Evolutionary conservation across 2,888 invertebrate genomes (phyloP), one percentile per base, ranked within the genome.

Genomic region (Thalpophila matura): DNA sequence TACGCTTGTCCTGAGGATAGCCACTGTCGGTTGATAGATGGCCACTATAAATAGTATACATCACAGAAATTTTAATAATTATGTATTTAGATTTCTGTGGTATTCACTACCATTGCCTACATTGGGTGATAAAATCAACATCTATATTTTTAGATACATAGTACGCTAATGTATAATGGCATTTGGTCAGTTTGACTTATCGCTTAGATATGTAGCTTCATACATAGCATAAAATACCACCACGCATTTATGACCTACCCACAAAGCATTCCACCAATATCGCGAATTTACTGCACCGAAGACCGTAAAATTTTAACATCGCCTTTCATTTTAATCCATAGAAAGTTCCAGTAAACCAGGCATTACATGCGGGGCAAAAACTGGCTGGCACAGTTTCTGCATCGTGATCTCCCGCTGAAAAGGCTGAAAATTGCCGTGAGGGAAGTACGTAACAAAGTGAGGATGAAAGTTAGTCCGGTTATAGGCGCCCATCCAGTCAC

Each of bases 381-480:
- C 59, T 74, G 65, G 61, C 37, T 55, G 65, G 56, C 63, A 61
- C 57, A 79, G 73, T 84, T 87, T 87, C 87, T 83, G 81, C 82
- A 78, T 82, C 82, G 77, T 79, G 87, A 87, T 87, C 85, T 79
- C 73, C 40, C 74, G 76, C 49, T 79, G 82, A 86, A 88, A 88
- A 86, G 82, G 85, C 85, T 87, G 85, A 81, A 88, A 89, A 88
- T 87, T 84, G 85, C 85, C 86, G 82, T 81, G 81, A 82, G 75
- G 86, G 84, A 85, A 86, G 85, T 86, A 85, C 70, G 81, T 89
- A 91, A 92, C 91, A 91, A 92, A 92, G 90, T 91, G 89, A 89
- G 85, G 85, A 86, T 84, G 86, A 86, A 92, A 93, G 92, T 93
- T 92, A 92, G 91, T 91, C 91, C 89, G 84, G 91, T 90, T 89